Evolutionary conservation across 2,113 vertebrate genomes (phyloP), one percentile per base, ranked within the genome.

Genomic region (Periophthalmodon schlosseri): DNA sequence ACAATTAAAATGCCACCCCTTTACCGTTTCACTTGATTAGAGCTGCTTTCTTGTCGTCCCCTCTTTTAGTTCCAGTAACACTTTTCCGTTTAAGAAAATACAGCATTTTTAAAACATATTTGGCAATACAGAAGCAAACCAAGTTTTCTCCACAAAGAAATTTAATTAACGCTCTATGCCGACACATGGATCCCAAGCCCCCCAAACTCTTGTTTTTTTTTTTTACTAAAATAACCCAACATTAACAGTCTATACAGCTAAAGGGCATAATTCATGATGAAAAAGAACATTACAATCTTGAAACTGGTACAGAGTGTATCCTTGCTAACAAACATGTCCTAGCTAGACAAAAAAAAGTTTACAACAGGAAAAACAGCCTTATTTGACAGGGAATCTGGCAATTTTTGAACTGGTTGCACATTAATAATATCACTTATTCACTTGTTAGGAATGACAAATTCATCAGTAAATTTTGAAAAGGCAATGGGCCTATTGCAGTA

Each of bases 21-120:
- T 79, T 83, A 28, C 70, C 79, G 70, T 87, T 86, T 87, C 88
- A 57, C 15, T 81, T 79, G 77, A 87, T 88, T 85, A 70, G 60
- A 78, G 84, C 84, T 70, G 79, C 75, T 87, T 78, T 23, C 68
- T 82, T 75, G 76, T 70, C 63, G 68, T 57, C 78, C 83, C 70
- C 69, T 87, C 82, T 74, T 82, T 86, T 84, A 83, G 73, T 84
- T 88, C 88, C 46, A 87, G 86, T 91, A 93, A 93, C 91, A 92
- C 90, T 88, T 92, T 87, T 92, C 90, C 88, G 86, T 90, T 90
- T 93, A 91, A 90, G 92, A 94, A 93, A 94, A 94, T 91, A 94
- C 91, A 92, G 88, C 88, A 91, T 91, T 90, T 50, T 92, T 80
- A 79, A 86, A 93, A 91, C 84, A 88, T 86, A 91, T 94, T 93